Base-by-base conservation (phyloP, 2,888 invertebrate genomes). In the Xestia xanthographa region DNA sequence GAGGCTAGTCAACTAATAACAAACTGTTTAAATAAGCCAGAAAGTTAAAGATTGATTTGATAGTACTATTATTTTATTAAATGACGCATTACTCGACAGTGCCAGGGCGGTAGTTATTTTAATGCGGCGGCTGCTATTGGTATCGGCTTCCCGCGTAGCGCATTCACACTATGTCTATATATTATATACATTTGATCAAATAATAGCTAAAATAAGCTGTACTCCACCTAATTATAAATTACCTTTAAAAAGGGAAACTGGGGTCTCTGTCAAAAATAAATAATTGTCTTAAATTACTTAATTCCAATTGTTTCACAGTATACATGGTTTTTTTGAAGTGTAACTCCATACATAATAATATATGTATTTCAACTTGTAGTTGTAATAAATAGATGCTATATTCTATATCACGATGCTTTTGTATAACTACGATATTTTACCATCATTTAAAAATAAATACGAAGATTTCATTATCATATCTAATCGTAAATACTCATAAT, bases 221-320 rank as follows among this genome's bases (percentile, higher is more conserved):
- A 90, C 91, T 91, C 92, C 89, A 89, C 89, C 92, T 93, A 92
- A 92, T 93, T 91, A 93, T 92, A 92, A 92, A 93, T 96, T 96
- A 96, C 96, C 96, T 96, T 96, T 96, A 94, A 95, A 96, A 94
- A 96, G 92, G 91, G 96, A 95, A 92, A 93, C 96, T 94, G 96
- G 96, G 92, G 90, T 91, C 94, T 96, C 96, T 96, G 96, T 95
- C 93, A 92, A 94, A 96, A 95, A 95, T 92, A 95, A 96, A 95
- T 90, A 93, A 89, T 88, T 77, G 43, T 14, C 78, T 82, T 89
- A 82, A 87, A 89, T 89, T 85, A 88, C 82, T 85, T 69, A 75
- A 86, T 66, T 75, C 62, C 65, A 74, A 74, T 74, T 77, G 70
- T 20, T 73, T 76, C 73, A 82, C 66, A 81, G 66, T 67, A 68